Evolutionary conservation across 2,888 invertebrate genomes (phyloP), one percentile per base, ranked within the genome.

Genomic region (Cheilosia vernalis): DNA sequence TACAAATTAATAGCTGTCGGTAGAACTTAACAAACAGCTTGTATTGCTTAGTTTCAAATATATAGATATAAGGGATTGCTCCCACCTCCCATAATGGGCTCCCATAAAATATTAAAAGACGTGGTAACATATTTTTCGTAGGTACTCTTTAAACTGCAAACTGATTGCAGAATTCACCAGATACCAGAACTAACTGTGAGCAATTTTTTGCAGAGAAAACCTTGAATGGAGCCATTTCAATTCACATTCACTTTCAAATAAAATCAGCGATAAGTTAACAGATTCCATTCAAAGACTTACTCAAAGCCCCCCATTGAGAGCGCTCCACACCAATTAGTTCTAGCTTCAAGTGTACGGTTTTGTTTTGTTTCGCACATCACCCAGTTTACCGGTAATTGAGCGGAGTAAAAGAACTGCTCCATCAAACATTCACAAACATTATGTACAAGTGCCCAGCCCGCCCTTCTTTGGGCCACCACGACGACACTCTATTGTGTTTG

Each of bases 331-430:
- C 85, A 85, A 85, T 85, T 81, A 85, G 74, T 72, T 61, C 56
- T 72, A 66, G 49, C 70, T 76, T 67, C 51, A 66, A 76, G 80
- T 76, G 70, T 61, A 76, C 56, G 60, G 60, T 76, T 70, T 76
- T 80, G 64, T 9, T 9, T 30, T 30, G 30, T 30, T 27, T 27
- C 27, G 27, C 72, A 58, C 56, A 58, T 58, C 70, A 70, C 33
- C 61, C 61, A 61, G 84, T 85, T 80, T 53, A 85, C 61, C 66
- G 61, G 80, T 64, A 85, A 81, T 85, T 85, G 76, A 76, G 70
- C 64, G 76, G 66, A 79, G 69, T 66, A 72, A 85, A 81, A 67
- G 69, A 53, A 60, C 24, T 30, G 56, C 61, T 76, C 70, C 60
- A 55, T 61, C 76, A 70, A 66, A 69, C 42, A 49, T 60, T 51